Percentiles rank a stretch among this genome's conserved stretches.
These are phyloP conservation scores for Nibea coibor DNA, from an alignment of 2,113 vertebrate species.

Conservation along the genomic window DNA sequence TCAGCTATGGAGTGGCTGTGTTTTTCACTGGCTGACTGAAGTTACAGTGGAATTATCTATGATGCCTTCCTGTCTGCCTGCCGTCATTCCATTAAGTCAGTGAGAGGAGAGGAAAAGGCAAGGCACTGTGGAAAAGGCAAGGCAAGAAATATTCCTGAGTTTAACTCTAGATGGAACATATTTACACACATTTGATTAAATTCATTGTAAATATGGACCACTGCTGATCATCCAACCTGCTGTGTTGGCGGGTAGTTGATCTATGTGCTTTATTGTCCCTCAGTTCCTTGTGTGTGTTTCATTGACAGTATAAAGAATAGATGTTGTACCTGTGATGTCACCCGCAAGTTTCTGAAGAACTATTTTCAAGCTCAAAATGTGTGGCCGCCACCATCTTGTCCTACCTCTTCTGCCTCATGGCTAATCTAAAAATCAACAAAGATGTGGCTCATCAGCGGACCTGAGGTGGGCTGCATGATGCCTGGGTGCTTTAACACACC, in stretches of 20 bases:
- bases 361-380: too few relatives aligned
- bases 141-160: constrained; percentile 1
- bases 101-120: constrained; percentile 16
- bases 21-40: constrained; percentile 35
- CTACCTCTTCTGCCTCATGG: too few relatives aligned
- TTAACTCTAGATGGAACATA: constrained; percentile 7
- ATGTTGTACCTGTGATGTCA: too few relatives aligned
- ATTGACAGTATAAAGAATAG: background rate
- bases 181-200: constrained; percentile 29
- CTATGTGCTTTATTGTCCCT: background rate
- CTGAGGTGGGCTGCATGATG: too few relatives aligned
- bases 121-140: constrained; percentile 20
- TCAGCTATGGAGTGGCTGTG: background rate
- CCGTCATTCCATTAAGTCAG: constrained; percentile 24
- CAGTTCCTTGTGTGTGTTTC: background rate
- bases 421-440: too few relatives aligned
- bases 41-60: constrained; percentile 39
- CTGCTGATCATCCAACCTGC: constrained; percentile 13
- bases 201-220: constrained; percentile 5
- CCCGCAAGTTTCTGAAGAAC: too few relatives aligned
- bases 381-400: too few relatives aligned
- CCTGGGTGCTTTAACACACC: too few relatives aligned
- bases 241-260: background rate
- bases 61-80: constrained; percentile 11
- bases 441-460: too few relatives aligned